Conservation (phyloP, 2,888 invertebrate genomes). For the Deladenus siricidicola region DNA sequence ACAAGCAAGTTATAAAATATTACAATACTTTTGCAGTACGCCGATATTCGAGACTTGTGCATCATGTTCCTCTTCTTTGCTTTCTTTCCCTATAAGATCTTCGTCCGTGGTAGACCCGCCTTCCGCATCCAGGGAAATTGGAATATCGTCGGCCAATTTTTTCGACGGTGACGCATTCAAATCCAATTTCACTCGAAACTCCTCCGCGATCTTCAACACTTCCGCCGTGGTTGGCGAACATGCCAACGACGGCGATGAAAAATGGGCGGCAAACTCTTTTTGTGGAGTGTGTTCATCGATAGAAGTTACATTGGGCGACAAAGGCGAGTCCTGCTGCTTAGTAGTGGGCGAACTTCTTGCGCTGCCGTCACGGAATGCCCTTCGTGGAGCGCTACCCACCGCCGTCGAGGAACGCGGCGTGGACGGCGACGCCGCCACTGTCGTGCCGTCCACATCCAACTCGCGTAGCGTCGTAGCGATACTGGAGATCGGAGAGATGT, state of each 20-base stretch:
- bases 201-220: too few relatives aligned
- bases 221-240: background rate
- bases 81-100: too few relatives aligned
- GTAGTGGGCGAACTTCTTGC: background rate
- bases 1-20: too few relatives aligned
- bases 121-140: too few relatives aligned
- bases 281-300: background rate
- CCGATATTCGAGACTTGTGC: too few relatives aligned
- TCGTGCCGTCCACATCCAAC: background rate
- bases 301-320: background rate
- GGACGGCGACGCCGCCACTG: too few relatives aligned
- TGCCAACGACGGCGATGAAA: background rate
- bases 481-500: background rate
- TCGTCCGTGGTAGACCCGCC: too few relatives aligned
- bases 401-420: background rate
- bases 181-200: too few relatives aligned
- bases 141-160: too few relatives aligned
- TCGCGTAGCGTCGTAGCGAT: background rate
- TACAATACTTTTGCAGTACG: too few relatives aligned
- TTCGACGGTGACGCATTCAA: too few relatives aligned
- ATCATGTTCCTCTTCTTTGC: too few relatives aligned
- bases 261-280: background rate
- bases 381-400: background rate
- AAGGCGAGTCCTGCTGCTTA: background rate
- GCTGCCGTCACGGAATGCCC: background rate